Percentiles rank a stretch among this genome's conserved stretches.
Evolutionary conservation across 2,888 invertebrate genomes (phyloP).

Genomic region (Eustalomyia histrio): DNA sequence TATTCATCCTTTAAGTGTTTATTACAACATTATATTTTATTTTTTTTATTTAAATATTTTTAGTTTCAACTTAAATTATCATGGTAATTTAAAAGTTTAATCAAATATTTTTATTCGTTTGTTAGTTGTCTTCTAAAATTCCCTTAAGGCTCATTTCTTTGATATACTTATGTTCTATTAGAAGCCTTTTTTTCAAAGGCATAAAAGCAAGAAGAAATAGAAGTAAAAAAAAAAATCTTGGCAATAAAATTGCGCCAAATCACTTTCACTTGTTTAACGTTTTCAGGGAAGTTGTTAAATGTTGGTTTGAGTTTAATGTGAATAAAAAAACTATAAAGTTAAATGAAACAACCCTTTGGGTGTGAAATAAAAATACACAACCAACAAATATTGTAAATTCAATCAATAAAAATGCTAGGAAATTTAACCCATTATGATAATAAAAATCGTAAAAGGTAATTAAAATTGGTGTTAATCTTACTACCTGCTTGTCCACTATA

Average conservation of each 20-base stretch:
- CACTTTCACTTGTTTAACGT: slow-evolving; percentile 55
- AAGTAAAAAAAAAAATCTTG: slow-evolving; percentile 51
- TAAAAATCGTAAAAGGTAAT: neutral
- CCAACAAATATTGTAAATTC: neutral
- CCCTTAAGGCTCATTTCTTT: slow-evolving; percentile 61
- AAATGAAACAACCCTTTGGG: neutral
- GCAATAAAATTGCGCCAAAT: slow-evolving; percentile 62
- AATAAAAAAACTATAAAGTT: slow-evolving; percentile 3
- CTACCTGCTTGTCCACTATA: too few species aligned
- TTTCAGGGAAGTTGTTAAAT: slow-evolving; percentile 41
- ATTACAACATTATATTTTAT: too few species aligned
- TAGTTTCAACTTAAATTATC: neutral
- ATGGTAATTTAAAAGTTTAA: slow-evolving; percentile 47
- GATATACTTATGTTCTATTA: slow-evolving; percentile 43
- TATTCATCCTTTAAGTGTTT: neutral
- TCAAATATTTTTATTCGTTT: slow-evolving; percentile 23
- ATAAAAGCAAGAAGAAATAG: neutral
- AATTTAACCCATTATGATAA: neutral
- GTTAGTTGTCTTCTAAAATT: slow-evolving; percentile 23
- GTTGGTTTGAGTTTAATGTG: slow-evolving; percentile 14
- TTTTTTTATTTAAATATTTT: neutral
- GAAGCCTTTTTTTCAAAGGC: slow-evolving; percentile 41
- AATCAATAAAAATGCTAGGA: neutral
- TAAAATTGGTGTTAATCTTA: too few species aligned
- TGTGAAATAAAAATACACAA: neutral